phyloP scores from a whole-genome alignment of 64 coral and sea anemone genomes.

The Exaiptasia diaphana region DNA sequence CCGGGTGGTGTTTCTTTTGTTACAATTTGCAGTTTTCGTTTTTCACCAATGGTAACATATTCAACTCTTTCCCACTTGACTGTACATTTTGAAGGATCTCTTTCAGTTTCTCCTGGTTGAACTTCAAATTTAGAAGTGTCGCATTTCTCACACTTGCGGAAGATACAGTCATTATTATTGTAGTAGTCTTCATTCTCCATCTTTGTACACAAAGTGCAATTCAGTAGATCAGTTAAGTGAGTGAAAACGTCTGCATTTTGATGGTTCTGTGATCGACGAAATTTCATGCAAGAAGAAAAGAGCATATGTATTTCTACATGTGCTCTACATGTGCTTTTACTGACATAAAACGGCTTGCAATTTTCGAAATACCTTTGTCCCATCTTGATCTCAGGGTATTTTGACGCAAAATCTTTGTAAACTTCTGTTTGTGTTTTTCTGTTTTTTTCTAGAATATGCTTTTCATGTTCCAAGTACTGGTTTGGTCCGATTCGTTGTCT shows the following conservation, averaged over 20 bases:
- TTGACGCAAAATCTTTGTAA: constrained; percentile 28
- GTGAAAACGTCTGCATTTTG: neutral
- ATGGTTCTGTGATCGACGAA: neutral
- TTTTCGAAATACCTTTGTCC: constrained; percentile 40
- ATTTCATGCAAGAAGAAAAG: constrained; percentile 48
- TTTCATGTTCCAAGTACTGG: constrained; percentile 16
- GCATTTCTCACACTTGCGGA: constrained; percentile 28
- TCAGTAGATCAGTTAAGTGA: constrained; percentile 4
- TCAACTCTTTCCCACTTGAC: constrained; percentile 58
- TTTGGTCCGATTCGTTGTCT: constrained; percentile 5
- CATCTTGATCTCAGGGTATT: constrained; percentile 19
- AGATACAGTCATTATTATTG: constrained; percentile 23
- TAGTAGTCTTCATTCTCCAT: neutral
- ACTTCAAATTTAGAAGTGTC: constrained; percentile 18
- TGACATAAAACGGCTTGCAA: constrained; percentile 31
- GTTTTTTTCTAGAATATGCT: constrained; percentile 41
- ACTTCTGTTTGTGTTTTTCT: constrained; percentile 52
- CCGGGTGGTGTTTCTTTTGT: constrained; percentile 26
- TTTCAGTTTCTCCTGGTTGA: neutral
- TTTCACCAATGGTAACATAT: constrained; percentile 26
- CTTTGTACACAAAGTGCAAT: constrained; percentile 31
- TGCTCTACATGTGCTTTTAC: constrained; percentile 23
- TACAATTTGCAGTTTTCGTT: neutral
- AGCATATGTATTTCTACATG: constrained; percentile 28
- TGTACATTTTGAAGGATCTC: neutral